Evolutionary conservation across 2,888 invertebrate species (phyloP), one percentile per base, ranked within the genome.

Genomic region (Busseola fusca): DNA sequence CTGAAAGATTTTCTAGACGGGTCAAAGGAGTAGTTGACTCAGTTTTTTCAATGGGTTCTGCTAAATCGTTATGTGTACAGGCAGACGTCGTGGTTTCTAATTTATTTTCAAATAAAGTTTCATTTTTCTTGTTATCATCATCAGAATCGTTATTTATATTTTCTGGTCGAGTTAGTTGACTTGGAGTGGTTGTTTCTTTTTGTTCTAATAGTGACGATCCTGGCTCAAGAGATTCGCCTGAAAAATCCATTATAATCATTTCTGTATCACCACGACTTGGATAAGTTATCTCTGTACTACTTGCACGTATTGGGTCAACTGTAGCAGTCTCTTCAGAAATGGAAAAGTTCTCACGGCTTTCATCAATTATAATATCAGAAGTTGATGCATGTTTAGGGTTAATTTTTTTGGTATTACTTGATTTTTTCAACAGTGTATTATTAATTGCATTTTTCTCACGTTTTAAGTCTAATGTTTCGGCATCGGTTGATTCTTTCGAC

Each of bases 331-430:
- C 90, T 54, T 80, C 76, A 5, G 86, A 84, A 64, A 56, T 72
- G 48, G 27, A 72, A 5, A 70, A 57, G 34, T 76, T 81, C 70
- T 91, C 89, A 12, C 81, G 79, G 62, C 86, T 90, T 69, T 82
- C 81, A 30, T 84, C 74, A 62, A 76, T 83, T 5, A 87, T 74
- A 3, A 88, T 78, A 88, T 91, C 90, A 16, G 89, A 34, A 12
- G 91, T 91, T 60, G 92, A 92, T 34, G 88, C 84, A 67, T 91
- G 84, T 58, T 69, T 70, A 10, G 89, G 78, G 42, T 84, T 76
- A 18, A 70, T 58, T 34, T 42, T 54, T 69, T 52, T 60, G 4
- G 3, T 16, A 34, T 50, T 18, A 52, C 7, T 25, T 5, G 34
- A 9, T 21, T 64, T 21, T 48, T 50, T n/a, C 18, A 54, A 27